phyloP scores from a whole-genome alignment of 2,113 vertebrate species.

The Otus sunia region DNA sequence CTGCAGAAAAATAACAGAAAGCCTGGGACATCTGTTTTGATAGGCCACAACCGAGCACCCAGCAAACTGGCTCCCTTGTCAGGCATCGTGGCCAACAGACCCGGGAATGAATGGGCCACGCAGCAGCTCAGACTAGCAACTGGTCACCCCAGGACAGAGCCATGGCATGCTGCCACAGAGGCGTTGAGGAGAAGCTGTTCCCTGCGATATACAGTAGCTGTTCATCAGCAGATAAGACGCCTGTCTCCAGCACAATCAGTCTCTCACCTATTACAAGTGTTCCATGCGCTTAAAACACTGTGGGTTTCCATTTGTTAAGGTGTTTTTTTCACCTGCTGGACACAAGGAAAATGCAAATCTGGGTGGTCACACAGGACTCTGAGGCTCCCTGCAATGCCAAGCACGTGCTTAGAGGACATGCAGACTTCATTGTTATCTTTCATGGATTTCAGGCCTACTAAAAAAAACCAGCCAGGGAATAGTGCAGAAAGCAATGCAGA shows the following conservation, averaged over 20 bases:
- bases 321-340: neutral
- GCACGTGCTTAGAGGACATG: neutral
- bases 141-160: neutral
- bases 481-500: neutral
- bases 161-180: neutral
- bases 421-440: neutral
- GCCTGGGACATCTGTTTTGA: neutral
- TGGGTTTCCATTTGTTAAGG: neutral
- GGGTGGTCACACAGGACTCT: neutral
- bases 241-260: neutral
- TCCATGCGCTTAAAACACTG: neutral
- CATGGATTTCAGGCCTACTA: neutral
- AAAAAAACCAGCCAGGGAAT: neutral
- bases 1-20: neutral
- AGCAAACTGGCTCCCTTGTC: neutral
- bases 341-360: neutral
- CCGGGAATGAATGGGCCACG: rapidly evolving
- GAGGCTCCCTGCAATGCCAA: neutral
- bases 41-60: neutral
- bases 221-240: neutral
- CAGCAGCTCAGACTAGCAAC: neutral
- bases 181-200: neutral
- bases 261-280: neutral
- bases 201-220: neutral
- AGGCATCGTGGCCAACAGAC: rapidly evolving